Evolutionary conservation across 1,140 invertebrate species (phyloP).

Genomic region (Ceratina australensis): DNA sequence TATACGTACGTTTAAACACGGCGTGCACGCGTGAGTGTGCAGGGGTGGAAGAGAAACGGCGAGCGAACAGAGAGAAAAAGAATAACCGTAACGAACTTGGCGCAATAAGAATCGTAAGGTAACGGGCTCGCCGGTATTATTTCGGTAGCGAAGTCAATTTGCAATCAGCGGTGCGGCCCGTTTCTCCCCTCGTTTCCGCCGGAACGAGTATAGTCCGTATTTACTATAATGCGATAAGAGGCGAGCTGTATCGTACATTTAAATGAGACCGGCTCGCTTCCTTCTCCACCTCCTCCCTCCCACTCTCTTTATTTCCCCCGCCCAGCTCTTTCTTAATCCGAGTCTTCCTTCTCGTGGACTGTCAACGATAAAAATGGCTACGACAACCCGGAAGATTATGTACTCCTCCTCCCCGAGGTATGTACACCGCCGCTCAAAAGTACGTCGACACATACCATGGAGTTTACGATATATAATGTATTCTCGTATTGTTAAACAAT

Average conservation of each 20-base stretch:
- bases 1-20: slow-evolving; percentile 41
- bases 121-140: slow-evolving; percentile 64
- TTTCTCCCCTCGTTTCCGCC: slow-evolving; percentile 53
- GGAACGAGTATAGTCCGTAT: slow-evolving; percentile 69
- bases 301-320: slow-evolving; percentile 10
- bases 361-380: slow-evolving; percentile 12
- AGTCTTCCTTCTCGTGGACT: slow-evolving; percentile 17
- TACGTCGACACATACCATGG: too few relatives aligned
- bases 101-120: slow-evolving; percentile 67
- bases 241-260: slow-evolving; percentile 73
- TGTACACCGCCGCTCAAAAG: too few relatives aligned
- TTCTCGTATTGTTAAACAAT: too few relatives aligned
- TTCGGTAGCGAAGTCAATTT: slow-evolving; percentile 75
- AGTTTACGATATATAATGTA: too few relatives aligned
- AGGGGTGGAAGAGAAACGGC: neutral
- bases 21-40: neutral
- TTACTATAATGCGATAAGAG: slow-evolving; percentile 77
- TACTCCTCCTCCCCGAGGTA: too few relatives aligned
- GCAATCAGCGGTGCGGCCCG: slow-evolving; percentile 70
- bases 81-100: slow-evolving; percentile 64
- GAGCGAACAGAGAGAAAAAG: slow-evolving; percentile 47
- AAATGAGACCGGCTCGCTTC: slow-evolving; percentile 67
- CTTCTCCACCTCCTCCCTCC: too few relatives aligned
- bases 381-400: slow-evolving; percentile 3
- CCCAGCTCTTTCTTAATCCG: slow-evolving; percentile 17